Conservation (phyloP, 1,140 invertebrate species). For the Lucilia cuprina region DNA sequence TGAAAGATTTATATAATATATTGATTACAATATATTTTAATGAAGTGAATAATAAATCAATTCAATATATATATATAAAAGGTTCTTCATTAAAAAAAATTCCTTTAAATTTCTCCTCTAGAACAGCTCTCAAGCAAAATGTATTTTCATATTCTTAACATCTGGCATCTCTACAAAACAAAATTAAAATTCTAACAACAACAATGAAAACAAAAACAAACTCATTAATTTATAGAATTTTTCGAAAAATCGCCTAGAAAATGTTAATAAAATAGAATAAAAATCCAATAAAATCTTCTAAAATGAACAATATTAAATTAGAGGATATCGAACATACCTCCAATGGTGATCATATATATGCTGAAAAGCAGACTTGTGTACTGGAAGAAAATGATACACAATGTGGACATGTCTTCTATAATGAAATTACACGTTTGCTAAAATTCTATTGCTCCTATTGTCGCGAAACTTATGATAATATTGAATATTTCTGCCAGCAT, state of each 20-base stretch:
- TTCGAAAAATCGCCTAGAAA: too few relatives aligned
- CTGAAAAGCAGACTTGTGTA: not conserved
- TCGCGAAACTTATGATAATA: slow-evolving; percentile 35
- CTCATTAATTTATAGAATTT: not conserved
- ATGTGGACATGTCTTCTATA: slow-evolving; percentile 30
- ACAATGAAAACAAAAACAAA: not conserved
- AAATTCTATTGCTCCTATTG: slow-evolving; percentile 36
- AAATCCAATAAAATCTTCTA: not conserved
- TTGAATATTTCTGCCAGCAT: slow-evolving; percentile 33
- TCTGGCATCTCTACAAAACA: not conserved
- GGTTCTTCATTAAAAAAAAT: too few relatives aligned
- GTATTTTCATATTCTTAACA: too few relatives aligned
- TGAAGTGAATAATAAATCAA: too few relatives aligned
- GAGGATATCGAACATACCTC: not conserved
- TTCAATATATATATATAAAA: too few relatives aligned
- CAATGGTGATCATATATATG: not conserved
- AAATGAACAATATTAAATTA: not conserved
- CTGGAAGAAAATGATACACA: slow-evolving; percentile 34
- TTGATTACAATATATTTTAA: too few relatives aligned
- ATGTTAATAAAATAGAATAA: too few relatives aligned
- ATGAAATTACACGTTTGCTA: slow-evolving; percentile 20
- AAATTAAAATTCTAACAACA: not conserved
- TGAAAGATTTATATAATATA: too few relatives aligned
- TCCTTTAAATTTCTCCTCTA: too few relatives aligned
- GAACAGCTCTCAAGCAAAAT: too few relatives aligned